Evolutionary conservation across 2,888 invertebrate genomes (phyloP), one percentile per base, ranked within the genome.

Genomic region (Macrosoma leucophasiata): DNA sequence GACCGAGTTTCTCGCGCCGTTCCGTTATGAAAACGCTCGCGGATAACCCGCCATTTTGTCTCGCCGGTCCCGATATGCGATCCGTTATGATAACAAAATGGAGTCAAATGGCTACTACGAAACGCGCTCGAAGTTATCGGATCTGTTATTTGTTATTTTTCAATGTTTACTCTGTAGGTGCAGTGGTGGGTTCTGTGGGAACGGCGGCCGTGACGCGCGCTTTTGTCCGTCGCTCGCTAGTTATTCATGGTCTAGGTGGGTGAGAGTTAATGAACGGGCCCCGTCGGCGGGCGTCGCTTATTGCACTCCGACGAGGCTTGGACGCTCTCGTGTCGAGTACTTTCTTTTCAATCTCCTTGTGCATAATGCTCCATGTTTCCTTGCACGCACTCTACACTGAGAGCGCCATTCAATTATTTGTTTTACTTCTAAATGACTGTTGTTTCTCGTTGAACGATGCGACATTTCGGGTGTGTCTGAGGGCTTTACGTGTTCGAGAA

Each of bases 261-360:
- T 62, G 71, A 71, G 75, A 72, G 74, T 70, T 74, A 78, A 79
- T 74, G 81, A 76, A 75, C 74, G 64, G 65, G 62, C 50, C 49
- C 38, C 65, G 72, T 50, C 64, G 67, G 63, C 74, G 63, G 67
- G 73, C 71, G 76, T 71, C 75, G 76, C 69, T 77, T 74, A 78
- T 79, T 75, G 74, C 78, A 68, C 77, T 76, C 72, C 57, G 64
- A 43, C 58, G 65, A 60, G 71, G 54, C 73, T 74, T 57, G 79
- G 79, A 75, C 79, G 74, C 77, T 66, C 77, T 77, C 66, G 58
- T 67, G 67, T 77, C 64, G 67, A 77, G 77, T 57, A 72, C 73
- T 73, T 78, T 78, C 78, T 78, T 75, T 78, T 77, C 79, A 79
- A 74, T 70, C 71, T 71, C 64, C 74, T 73, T 71, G 73, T 76